These are phyloP conservation scores for Protosalanx chinensis DNA, from an alignment of 2,797 vertebrate species.

Conservation along the genomic window DNA sequence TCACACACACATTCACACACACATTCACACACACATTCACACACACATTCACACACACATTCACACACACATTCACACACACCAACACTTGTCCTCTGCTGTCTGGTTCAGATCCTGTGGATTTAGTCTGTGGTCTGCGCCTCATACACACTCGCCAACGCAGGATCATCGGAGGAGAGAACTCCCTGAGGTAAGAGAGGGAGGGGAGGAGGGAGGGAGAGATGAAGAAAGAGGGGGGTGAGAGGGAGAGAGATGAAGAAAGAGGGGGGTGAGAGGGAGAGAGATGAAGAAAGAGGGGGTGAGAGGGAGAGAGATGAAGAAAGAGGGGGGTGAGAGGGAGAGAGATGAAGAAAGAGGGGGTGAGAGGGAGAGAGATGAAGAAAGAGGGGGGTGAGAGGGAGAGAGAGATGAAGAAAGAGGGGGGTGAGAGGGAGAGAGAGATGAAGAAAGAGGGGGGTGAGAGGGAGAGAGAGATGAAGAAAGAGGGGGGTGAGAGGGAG, in stretches of 20 bases:
- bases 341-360: not conserved
- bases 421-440: not conserved
- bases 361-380: not conserved
- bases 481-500: too few relatives aligned
- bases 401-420: too few relatives aligned
- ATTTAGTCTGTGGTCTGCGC: slow-evolving; percentile 84
- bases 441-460: too few relatives aligned
- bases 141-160: slow-evolving; percentile 87
- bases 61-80: slow-evolving; percentile 1
- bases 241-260: not conserved
- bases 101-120: slow-evolving; percentile 76
- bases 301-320: not conserved
- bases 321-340: not conserved
- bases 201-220: not conserved
- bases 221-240: too few relatives aligned
- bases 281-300: too few relatives aligned
- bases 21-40: too few relatives aligned
- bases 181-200: slow-evolving; percentile 86
- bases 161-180: slow-evolving; percentile 93
- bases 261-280: not conserved
- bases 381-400: too few relatives aligned
- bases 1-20: too few relatives aligned
- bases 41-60: slow-evolving; percentile 27
- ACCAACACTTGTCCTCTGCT: slow-evolving; percentile 46
- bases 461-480: not conserved